These are phyloP conservation scores for Palythoa caribaeorum DNA, from an alignment of 92 coral and sea anemone genomes.

Conservation along the genomic window DNA sequence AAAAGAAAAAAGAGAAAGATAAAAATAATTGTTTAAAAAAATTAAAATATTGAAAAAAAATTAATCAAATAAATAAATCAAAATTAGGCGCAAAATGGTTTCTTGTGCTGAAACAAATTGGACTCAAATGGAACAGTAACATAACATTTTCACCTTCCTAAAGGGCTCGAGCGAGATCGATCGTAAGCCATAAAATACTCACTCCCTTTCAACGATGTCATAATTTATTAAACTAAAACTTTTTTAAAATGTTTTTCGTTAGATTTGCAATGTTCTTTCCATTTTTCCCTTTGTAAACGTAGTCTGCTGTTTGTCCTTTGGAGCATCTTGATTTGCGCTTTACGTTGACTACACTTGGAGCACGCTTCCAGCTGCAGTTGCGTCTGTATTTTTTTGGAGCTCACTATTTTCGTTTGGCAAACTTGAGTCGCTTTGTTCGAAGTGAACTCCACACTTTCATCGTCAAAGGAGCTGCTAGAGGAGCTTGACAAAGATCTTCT, in stretches of 20 bases:
- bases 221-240: slow-evolving; percentile 25
- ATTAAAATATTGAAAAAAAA: no score
- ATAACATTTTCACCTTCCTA: no score
- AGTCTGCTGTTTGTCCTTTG: slow-evolving; percentile 49
- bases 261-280: slow-evolving; percentile 49
- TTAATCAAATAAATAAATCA: no score
- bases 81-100: no score
- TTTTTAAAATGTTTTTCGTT: slow-evolving; percentile 37
- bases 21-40: no score
- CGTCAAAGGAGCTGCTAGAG: slow-evolving; percentile 11
- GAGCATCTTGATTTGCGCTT: background rate
- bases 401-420: slow-evolving; percentile 13
- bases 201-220: background rate
- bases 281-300: slow-evolving; percentile 52
- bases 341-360: slow-evolving; percentile 47
- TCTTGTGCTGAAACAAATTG: no score
- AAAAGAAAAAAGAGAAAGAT: no score
- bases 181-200: background rate
- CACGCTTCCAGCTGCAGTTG: slow-evolving; percentile 37
- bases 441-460: slow-evolving; percentile 37
- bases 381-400: slow-evolving; percentile 44
- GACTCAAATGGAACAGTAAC: no score
- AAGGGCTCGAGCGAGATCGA: no score
- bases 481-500: slow-evolving; percentile 25
- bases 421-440: background rate